Evolutionary conservation across 2,888 invertebrate genomes (phyloP), one percentile per base, ranked within the genome.

Genomic region (Malthinus seriepunctatus): DNA sequence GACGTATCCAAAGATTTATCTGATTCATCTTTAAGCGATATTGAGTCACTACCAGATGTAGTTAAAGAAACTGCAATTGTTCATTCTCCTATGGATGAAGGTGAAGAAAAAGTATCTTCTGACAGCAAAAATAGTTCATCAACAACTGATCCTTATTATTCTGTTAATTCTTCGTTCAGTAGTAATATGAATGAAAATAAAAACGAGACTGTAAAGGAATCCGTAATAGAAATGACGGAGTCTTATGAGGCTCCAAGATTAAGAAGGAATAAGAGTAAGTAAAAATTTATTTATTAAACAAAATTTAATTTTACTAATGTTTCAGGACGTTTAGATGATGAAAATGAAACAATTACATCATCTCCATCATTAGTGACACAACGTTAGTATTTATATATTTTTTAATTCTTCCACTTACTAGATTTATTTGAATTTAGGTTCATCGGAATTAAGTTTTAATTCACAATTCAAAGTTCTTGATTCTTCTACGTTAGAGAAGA

Each of bases 131-230:
- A 35, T 9, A 57, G 50, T 52, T 51, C 58, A 9, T 12, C 37
- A 8, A 57, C 64, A 14, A 54, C 58, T 9, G 67, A 68, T 10
- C 69, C 60, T 14, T 73, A 70, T 51, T 70, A 68, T 56, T 72
- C 73, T 2, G 72, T 73, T 1, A 63, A 69, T 48, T 56, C 67
- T 15, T 68, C 69, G 3, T 45, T 65, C 7, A 63, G 38, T 9
- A 35, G 53, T 9, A 55, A 54, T 12, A 51, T 60, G 4, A 50
- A 50, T n/a, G 56, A 57, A 15, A 49, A 32, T 8, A 9, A 11
- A 34, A 8, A 10, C 38, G 37, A 53, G 38, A 15, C 8, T 34
- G 33, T 6, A 6, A 31, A 39, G 3, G 12, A 11, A 23, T 35
- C 11, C 10, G 32, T n/a, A 10, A 11, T 39, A 15, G 2, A 9